Conservation (phyloP, 2,888 invertebrate genomes). For the Unio pictorum region DNA sequence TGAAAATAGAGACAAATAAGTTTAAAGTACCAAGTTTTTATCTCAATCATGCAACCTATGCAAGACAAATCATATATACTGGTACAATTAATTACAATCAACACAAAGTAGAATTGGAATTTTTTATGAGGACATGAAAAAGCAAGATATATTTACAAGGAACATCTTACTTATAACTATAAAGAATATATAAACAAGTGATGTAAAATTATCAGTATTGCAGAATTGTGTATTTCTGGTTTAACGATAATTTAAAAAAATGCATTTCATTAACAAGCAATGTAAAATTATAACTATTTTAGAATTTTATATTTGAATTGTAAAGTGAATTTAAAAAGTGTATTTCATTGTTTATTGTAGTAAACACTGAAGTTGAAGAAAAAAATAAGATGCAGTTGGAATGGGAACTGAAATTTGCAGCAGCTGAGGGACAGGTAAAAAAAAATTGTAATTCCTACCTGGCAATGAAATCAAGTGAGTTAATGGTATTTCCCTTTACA, state of each 20-base stretch:
- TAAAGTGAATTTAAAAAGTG: not conserved
- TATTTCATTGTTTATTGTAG: slow-evolving; percentile 23
- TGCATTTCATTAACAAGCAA: not conserved
- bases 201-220: too few relatives aligned
- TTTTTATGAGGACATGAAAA: too few relatives aligned
- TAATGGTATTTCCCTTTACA: too few relatives aligned
- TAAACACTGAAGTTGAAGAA: slow-evolving; percentile 29
- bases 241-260: not conserved
- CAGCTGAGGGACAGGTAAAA: slow-evolving; percentile 39
- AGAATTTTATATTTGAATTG: not conserved
- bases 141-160: too few relatives aligned
- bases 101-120: too few relatives aligned
- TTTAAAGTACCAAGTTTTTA: too few relatives aligned
- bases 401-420: slow-evolving; percentile 25
- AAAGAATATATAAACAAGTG: too few relatives aligned
- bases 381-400: slow-evolving; percentile 28
- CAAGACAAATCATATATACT: too few relatives aligned
- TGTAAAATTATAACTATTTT: not conserved
- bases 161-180: too few relatives aligned
- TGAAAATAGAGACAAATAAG: too few relatives aligned
- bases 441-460: not conserved
- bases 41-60: too few relatives aligned
- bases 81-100: too few relatives aligned
- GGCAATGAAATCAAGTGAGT: not conserved
- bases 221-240: not conserved